Percentiles rank a stretch among this genome's conserved stretches.
These are phyloP conservation scores for Pseudorectes ferrugineus DNA, from an alignment of 2,113 vertebrate species.

Conservation along the genomic window DNA sequence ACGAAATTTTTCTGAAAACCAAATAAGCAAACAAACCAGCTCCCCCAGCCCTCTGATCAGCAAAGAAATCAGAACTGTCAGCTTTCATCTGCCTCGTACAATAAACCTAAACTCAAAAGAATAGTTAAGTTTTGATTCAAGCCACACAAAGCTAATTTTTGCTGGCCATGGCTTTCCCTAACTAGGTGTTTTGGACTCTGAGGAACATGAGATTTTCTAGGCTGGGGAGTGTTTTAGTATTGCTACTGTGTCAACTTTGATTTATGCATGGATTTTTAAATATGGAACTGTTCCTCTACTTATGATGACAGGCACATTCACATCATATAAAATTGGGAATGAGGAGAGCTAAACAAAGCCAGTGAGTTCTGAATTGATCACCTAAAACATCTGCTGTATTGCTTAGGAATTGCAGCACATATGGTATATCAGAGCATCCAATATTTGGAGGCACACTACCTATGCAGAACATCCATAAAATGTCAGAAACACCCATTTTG, in stretches of 20 bases:
- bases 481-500: slow-evolving; percentile 40
- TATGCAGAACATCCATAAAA: slow-evolving; percentile 52
- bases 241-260: slow-evolving; percentile 40
- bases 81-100: not conserved
- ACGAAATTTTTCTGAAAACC: not conserved
- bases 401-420: slow-evolving; percentile 62
- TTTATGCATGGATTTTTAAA: slow-evolving; percentile 47
- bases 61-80: slow-evolving; percentile 42
- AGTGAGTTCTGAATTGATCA: slow-evolving; percentile 60
- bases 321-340: slow-evolving; percentile 61
- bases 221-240: not conserved
- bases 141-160: slow-evolving; percentile 14
- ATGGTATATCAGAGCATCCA: slow-evolving; percentile 56
- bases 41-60: not conserved
- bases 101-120: slow-evolving; percentile 1
- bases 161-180: not conserved
- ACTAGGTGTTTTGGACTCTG: not conserved
- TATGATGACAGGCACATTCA: slow-evolving; percentile 62
- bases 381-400: slow-evolving; percentile 68
- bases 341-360: slow-evolving; percentile 60
- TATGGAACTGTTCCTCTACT: slow-evolving; percentile 40
- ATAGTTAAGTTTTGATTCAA: slow-evolving; percentile 8
- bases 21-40: not conserved
- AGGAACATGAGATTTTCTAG: not conserved
- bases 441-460: slow-evolving; percentile 55